These are phyloP conservation scores for Ceratitis capitata DNA, from an alignment of 1,140 invertebrate species.

Conservation along the genomic window DNA sequence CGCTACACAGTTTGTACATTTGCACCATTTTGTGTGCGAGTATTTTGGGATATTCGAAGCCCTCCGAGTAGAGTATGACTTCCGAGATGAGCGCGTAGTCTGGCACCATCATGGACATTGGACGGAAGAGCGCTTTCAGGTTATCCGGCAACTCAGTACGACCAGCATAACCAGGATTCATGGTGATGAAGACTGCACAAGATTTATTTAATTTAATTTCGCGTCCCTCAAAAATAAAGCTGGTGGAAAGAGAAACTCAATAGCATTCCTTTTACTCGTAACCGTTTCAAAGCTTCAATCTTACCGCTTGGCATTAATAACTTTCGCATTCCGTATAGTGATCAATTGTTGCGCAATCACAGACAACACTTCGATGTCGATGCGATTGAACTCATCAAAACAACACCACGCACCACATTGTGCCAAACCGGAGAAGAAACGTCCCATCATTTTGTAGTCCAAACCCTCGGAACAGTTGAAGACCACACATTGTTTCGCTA, in stretches of 20 bases:
- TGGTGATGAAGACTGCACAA: slow-evolving; percentile 91
- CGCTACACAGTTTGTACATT: slow-evolving; percentile 91
- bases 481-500: slow-evolving; percentile 89
- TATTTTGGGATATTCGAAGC: slow-evolving; percentile 86
- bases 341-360: slow-evolving; percentile 88
- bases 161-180: slow-evolving; percentile 91
- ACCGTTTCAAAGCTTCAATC: background rate
- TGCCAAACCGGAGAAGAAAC: slow-evolving; percentile 86
- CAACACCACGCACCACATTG: slow-evolving; percentile 92
- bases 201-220: slow-evolving; percentile 86
- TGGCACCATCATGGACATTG: slow-evolving; percentile 93
- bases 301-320: slow-evolving; percentile 73
- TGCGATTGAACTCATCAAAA: slow-evolving; percentile 92
- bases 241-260: slow-evolving; percentile 16
- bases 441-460: slow-evolving; percentile 88
- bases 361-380: slow-evolving; percentile 89
- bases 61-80: slow-evolving; percentile 91
- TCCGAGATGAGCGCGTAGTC: slow-evolving; percentile 92
- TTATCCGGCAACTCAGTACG: slow-evolving; percentile 85
- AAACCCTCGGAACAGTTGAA: slow-evolving; percentile 90
- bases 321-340: slow-evolving; percentile 80
- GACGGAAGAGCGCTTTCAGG: slow-evolving; percentile 86
- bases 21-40: slow-evolving; percentile 90
- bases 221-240: slow-evolving; percentile 90
- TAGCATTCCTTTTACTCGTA: background rate